A percentile compares a stretch with the other conserved stretches of the same genome.
phyloP scores from a whole-genome alignment of 2,113 vertebrate species.

The Lepisosteus oculatus region DNA sequence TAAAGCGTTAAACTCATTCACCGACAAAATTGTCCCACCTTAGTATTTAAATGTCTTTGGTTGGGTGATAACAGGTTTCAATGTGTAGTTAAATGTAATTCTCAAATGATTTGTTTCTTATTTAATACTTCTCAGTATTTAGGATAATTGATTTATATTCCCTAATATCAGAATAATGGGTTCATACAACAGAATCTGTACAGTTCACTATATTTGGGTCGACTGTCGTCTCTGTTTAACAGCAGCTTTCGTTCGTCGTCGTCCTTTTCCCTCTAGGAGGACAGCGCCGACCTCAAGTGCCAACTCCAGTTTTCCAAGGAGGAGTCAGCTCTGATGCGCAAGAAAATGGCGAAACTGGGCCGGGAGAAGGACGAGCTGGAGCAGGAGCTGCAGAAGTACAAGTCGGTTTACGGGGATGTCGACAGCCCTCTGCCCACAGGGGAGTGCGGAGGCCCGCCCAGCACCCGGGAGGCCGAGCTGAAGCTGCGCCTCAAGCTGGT shows the following conservation, averaged over 20 bases:
- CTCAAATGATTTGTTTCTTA: no score
- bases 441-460: slow-evolving; percentile 86
- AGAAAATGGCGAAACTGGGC: slow-evolving; percentile 95
- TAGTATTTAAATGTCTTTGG: no score
- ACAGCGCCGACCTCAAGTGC: slow-evolving; percentile 92
- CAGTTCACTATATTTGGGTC: no score
- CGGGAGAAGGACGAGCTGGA: slow-evolving; percentile 91
- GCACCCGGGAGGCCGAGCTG: slow-evolving; percentile 89
- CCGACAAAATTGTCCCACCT: no score
- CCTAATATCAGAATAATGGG: no score
- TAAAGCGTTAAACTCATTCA: no score
- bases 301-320: slow-evolving; percentile 98
- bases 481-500: slow-evolving; percentile 91
- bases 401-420: slow-evolving; percentile 88
- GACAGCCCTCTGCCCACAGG: slow-evolving; percentile 84
- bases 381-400: slow-evolving; percentile 95
- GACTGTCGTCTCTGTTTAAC: no score
- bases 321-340: slow-evolving; percentile 89
- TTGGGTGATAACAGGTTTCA: no score
- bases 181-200: no score
- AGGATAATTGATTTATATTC: no score
- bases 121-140: no score
- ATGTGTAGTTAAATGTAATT: no score
- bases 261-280: slow-evolving; percentile 71
- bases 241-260: neutral